phyloP scores from a whole-genome alignment of 2,888 invertebrate genomes.

The Parnassius orleans region DNA sequence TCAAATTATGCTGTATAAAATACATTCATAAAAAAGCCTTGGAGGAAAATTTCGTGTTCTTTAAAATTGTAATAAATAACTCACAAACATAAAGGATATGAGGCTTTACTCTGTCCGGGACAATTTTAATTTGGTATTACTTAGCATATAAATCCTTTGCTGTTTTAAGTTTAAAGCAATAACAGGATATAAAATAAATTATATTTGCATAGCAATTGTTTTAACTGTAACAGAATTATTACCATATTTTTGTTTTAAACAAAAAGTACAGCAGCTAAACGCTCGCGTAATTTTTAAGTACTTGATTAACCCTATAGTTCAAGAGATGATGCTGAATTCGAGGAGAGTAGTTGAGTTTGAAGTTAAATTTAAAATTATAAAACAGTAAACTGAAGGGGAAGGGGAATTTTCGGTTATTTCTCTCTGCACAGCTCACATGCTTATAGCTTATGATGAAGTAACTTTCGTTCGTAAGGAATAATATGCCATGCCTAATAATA shows the following conservation, averaged over 20 bases:
- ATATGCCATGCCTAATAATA: no score
- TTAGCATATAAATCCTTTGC: conserved; percentile 40
- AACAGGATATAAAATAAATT: neutral
- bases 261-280: neutral
- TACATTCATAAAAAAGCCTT: conserved; percentile 25
- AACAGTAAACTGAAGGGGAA: accelerated
- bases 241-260: no score
- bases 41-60: conserved; percentile 22
- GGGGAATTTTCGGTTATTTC: no score
- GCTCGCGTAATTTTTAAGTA: no score
- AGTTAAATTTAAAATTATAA: no score
- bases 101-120: conserved; percentile 42
- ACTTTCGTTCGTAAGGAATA: no score
- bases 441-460: no score
- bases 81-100: conserved; percentile 35
- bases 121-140: conserved; percentile 33
- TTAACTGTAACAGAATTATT: neutral
- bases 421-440: no score
- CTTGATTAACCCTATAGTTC: neutral
- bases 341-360: no score
- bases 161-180: conserved; percentile 27
- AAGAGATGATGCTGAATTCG: neutral
- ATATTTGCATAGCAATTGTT: neutral
- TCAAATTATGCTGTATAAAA: neutral
- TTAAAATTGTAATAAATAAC: conserved; percentile 36